These are phyloP conservation scores for Drosophila falleni DNA, from an alignment of 2,888 invertebrate species.

Conservation along the genomic window DNA sequence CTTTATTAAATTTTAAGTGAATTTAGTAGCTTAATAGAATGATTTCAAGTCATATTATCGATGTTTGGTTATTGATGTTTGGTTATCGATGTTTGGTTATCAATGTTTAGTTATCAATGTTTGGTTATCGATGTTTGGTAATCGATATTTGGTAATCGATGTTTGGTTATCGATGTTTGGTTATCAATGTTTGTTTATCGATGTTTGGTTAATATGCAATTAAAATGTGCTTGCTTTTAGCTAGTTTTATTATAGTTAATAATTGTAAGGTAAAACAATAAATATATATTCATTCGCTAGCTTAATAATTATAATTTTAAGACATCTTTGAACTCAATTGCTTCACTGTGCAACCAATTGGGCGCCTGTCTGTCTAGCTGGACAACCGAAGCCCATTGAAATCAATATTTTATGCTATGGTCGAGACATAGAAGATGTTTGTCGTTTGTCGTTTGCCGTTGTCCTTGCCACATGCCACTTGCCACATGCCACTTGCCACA, in stretches of 20 bases:
- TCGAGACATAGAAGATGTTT: conserved; percentile 59
- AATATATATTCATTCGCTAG: neutral
- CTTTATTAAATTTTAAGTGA: too few relatives aligned
- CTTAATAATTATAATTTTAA: neutral
- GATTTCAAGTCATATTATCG: too few relatives aligned
- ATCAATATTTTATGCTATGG: conserved; percentile 79
- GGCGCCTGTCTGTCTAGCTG: conserved; percentile 12
- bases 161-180: too few relatives aligned
- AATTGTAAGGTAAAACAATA: neutral
- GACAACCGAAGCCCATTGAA: conserved; percentile 52
- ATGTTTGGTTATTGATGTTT: too few relatives aligned
- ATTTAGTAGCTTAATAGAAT: too few relatives aligned
- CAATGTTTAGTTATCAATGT: too few relatives aligned
- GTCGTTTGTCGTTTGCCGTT: conserved; percentile 18
- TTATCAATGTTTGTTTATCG: too few relatives aligned
- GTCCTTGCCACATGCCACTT: conserved; percentile 15
- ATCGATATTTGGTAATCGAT: too few relatives aligned
- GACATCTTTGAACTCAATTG: neutral
- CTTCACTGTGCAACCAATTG: conserved; percentile 14
- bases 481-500: conserved; percentile 11
- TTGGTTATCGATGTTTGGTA: too few relatives aligned
- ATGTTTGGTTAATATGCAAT: too few relatives aligned
- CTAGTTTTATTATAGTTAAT: neutral
- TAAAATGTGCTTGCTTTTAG: neutral
- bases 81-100: too few relatives aligned